Base-by-base conservation (phyloP, 1,140 invertebrate species). In the Pemphigus obesinymphae region DNA sequence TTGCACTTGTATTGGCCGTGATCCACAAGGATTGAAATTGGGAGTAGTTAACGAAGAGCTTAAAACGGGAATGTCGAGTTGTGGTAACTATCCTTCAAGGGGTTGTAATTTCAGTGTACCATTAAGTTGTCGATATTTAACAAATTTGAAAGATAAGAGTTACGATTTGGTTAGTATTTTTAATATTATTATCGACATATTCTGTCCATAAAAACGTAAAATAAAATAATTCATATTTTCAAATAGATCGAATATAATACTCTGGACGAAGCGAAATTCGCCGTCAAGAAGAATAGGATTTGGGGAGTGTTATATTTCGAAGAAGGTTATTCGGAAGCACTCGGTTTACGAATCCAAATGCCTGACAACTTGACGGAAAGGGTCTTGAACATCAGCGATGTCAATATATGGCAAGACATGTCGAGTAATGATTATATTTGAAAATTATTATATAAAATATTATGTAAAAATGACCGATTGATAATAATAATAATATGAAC, bases 51-150 rank as follows among this genome's bases (percentile, higher is more conserved):
- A 90, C 82, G 78, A 87, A 17, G 90, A 90, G 84, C 63, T 86
- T 17, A 48, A 82, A 34, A 58, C 82, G 20, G 83, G 84, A 26
- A 70, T 84, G 20, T 55, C 75, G 13, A 84, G 84, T 31, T 87
- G 86, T 31, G 84, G 85, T 75, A 83, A 85, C 50, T 89, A 89
- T 84, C 85, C 87, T n/a, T 87, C 87, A 83, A 85, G 83, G 85
- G 86, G 83, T 6, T 95, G 93, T 84, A 91, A 92, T 85, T 88
- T 90, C 75, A 89, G 88, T 1, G 87, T 89, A 34, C 84, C 84
- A 83, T 87, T 95, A 43, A 95, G 94, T 87, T 96, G 94, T 88
- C 89, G 91, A 84, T 95, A 92, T 87, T 85, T 96, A 83, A 86
- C 93, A 58, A 89, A 90, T 85, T 86, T 96, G 31, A 88, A 91